phyloP scores from a whole-genome alignment of 2,113 vertebrate species.

The Dicaeum eximium region DNA sequence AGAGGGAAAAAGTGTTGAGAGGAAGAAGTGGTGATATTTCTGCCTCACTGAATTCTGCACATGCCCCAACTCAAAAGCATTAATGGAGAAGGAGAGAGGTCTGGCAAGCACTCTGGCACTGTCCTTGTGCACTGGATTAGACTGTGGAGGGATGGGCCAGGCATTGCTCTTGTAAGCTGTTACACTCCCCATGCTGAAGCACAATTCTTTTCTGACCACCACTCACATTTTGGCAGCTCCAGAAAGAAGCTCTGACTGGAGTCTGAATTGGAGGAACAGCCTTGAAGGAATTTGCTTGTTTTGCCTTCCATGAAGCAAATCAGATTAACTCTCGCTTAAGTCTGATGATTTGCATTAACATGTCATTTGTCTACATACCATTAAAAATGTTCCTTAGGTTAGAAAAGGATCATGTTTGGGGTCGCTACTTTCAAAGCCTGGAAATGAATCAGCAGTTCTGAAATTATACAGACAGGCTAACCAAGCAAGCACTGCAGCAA shows the following conservation, averaged over 20 bases:
- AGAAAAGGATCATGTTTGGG: neutral
- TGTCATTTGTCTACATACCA: slow-evolving; percentile 50
- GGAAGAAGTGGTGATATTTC: neutral
- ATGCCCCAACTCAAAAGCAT: neutral
- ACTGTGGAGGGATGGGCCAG: neutral
- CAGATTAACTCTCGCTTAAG: slow-evolving; percentile 45
- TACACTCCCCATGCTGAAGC: neutral
- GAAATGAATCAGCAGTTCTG: slow-evolving; percentile 64
- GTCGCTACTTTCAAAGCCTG: slow-evolving; percentile 18
- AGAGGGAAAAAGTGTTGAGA: neutral
- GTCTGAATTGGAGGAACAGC: neutral
- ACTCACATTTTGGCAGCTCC: neutral
- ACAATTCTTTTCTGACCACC: neutral
- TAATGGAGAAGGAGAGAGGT: neutral
- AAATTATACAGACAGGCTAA: neutral
- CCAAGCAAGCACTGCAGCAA: slow-evolving; percentile 3
- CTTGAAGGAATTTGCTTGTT: slow-evolving; percentile 50
- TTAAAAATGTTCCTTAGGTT: slow-evolving; percentile 31
- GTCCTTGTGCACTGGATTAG: neutral
- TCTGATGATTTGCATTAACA: slow-evolving; percentile 53
- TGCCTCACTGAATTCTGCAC: slow-evolving; percentile 12
- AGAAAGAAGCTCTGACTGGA: neutral
- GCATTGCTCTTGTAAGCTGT: neutral
- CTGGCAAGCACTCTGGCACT: neutral
- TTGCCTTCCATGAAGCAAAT: slow-evolving; percentile 8